phyloP scores from a whole-genome alignment of 2,797 vertebrate species.

The Tachyglossus aculeatus region DNA sequence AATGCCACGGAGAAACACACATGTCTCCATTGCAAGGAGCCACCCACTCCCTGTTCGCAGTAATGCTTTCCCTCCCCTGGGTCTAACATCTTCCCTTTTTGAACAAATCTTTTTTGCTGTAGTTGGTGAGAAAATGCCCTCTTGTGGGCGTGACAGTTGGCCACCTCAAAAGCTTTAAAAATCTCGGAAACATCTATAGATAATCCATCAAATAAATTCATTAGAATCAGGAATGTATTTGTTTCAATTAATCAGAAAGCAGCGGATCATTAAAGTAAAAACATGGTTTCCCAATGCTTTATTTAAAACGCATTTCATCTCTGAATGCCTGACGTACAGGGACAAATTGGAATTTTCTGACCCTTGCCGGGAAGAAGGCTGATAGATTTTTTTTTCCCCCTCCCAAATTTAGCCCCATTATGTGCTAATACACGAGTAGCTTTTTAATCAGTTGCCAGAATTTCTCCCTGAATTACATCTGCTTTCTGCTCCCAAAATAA shows the following conservation, averaged over 20 bases:
- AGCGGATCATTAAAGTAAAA: constrained; percentile 40
- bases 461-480: too few relatives aligned
- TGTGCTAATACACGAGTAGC: constrained; percentile 47
- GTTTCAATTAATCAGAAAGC: background rate
- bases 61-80: background rate
- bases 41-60: background rate
- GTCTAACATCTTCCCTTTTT: constrained; percentile 16
- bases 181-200: constrained; percentile 29
- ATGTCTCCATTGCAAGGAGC: background rate
- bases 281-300: constrained; percentile 15
- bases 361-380: background rate
- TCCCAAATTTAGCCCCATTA: constrained; percentile 40
- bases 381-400: too few relatives aligned
- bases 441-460: constrained; percentile 37
- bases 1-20: background rate
- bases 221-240: background rate
- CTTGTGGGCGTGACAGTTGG: constrained; percentile 70
- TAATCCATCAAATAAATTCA: constrained; percentile 26
- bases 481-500: constrained; percentile 51
- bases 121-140: constrained; percentile 76
- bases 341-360: constrained; percentile 26
- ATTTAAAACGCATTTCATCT: background rate
- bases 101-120: constrained; percentile 40
- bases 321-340: constrained; percentile 12
- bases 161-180: constrained; percentile 44